Base-by-base conservation (phyloP, 2,113 vertebrate species). In the Vulpes ferrilata region DNA sequence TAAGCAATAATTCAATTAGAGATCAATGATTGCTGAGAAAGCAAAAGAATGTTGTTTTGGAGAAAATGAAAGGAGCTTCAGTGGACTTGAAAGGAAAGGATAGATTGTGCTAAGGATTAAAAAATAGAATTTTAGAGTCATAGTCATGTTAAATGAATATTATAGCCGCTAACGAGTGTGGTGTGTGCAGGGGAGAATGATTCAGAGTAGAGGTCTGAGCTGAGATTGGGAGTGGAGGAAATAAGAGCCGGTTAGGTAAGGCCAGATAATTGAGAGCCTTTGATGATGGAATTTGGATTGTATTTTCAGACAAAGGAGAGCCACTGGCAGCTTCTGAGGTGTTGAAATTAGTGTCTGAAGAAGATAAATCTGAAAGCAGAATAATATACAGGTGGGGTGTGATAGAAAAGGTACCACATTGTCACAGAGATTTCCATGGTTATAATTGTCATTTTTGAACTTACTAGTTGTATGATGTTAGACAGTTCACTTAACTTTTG, bases 221-320 rank as follows among this genome's bases (percentile, higher is more conserved):
- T 88, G 90, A 82, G 43, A 22, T 32, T 38, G 5, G 11, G 20
- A 19, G 57, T 3, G 7, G 13, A 16, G 76, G 65, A 25, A 84
- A 27, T 69, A 74, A 78, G 38, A 15, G 13, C 59, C 71, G 1
- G 64, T 60, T 69, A 74, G 22, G 22, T n/a, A 23, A 94, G 48
- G 60, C 5, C 81, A 65, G 11, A 71, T 59, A 90, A 93, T 60
- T 51, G 59, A 71, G 12, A 81, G 0, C 79, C 7, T n/a, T 67
- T 25, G 82, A 67, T 62, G 84, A 62, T 32, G 22, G 51, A 8
- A 38, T 88, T n/a, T 82, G 60, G 64, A 60, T 43, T 59, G 23
- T 82, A 79, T 93, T 94, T 96, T 74, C 76, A 94, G 80, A 90
- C 62, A 86, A 88, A 92, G 32, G 23, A 64, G 48, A 71, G 43